Conservation (phyloP, 2,113 vertebrate species). For the Rhinolophus sinicus region DNA sequence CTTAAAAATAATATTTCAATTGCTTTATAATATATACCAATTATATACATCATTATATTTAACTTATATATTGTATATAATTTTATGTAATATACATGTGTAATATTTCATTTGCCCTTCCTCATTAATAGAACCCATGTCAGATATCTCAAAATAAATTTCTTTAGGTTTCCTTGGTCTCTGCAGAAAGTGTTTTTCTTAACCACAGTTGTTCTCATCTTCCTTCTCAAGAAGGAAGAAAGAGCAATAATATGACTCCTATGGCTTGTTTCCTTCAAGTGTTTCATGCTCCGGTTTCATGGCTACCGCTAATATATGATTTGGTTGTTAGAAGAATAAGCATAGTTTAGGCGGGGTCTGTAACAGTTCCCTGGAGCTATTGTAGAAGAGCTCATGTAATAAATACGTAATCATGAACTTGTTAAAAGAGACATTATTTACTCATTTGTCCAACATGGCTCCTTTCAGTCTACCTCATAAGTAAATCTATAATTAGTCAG, state of each 20-base stretch:
- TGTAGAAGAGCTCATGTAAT: constrained; percentile 79
- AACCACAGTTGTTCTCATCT: constrained; percentile 49
- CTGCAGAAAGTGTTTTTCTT: constrained; percentile 44
- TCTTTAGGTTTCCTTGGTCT: neutral
- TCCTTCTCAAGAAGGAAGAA: constrained; percentile 32
- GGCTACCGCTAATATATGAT: constrained; percentile 65
- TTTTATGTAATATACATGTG: neutral
- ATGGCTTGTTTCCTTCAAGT: neutral
- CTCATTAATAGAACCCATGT: neutral
- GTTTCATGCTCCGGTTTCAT: constrained; percentile 26
- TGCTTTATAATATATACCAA: neutral
- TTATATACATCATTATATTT: neutral
- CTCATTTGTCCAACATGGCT: constrained; percentile 86
- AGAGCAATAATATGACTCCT: neutral
- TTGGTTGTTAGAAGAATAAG: constrained; percentile 70
- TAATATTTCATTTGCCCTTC: neutral
- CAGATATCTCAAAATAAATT: neutral
- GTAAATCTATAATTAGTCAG: constrained; percentile 87
- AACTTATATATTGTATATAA: neutral
- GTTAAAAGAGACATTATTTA: constrained; percentile 88
- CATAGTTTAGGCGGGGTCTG: constrained; percentile 70
- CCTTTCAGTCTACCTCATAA: constrained; percentile 85
- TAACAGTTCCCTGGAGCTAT: constrained; percentile 83
- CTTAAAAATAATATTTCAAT: neutral
- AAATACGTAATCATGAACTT: constrained; percentile 87